Evolutionary conservation across 2,113 vertebrate genomes (phyloP).

Genomic region (Sceloporus undulatus): DNA sequence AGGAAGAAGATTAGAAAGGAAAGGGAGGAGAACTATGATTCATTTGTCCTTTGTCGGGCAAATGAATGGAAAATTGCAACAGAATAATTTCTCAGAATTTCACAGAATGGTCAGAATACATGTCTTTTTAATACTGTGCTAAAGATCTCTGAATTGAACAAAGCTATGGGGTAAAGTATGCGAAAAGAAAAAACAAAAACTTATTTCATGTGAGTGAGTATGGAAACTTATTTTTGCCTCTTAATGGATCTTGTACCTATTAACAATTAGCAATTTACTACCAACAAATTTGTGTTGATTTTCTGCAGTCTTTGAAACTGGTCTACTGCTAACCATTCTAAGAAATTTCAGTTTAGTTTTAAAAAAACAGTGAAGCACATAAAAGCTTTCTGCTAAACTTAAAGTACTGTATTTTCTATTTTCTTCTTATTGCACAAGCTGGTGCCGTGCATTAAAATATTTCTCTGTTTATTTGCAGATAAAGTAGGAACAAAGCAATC

Average conservation of each 20-base stretch:
- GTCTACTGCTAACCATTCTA: neutral
- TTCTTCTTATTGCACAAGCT: neutral
- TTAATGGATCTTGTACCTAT: no score
- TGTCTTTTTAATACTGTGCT: neutral
- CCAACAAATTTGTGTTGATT: neutral
- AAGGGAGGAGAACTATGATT: neutral
- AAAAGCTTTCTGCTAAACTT: neutral
- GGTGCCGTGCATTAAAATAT: slow-evolving; percentile 1
- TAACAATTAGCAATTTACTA: neutral
- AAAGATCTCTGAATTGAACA: neutral
- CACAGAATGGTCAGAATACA: neutral
- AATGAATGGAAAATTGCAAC: neutral
- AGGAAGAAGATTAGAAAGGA: neutral
- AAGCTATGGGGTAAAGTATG: neutral
- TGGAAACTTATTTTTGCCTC: neutral
- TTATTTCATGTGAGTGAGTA: neutral
- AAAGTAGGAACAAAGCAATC: slow-evolving; percentile 7
- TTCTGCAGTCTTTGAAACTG: neutral
- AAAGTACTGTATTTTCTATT: neutral
- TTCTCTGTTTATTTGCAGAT: slow-evolving; percentile 9
- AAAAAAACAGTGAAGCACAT: neutral
- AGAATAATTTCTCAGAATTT: neutral
- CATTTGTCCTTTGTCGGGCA: neutral
- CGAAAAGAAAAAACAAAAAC: no score
- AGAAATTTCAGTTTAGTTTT: slow-evolving; percentile 1